These are phyloP conservation scores for Hippolais icterina DNA, from an alignment of 2,113 vertebrate species.

Conservation along the genomic window DNA sequence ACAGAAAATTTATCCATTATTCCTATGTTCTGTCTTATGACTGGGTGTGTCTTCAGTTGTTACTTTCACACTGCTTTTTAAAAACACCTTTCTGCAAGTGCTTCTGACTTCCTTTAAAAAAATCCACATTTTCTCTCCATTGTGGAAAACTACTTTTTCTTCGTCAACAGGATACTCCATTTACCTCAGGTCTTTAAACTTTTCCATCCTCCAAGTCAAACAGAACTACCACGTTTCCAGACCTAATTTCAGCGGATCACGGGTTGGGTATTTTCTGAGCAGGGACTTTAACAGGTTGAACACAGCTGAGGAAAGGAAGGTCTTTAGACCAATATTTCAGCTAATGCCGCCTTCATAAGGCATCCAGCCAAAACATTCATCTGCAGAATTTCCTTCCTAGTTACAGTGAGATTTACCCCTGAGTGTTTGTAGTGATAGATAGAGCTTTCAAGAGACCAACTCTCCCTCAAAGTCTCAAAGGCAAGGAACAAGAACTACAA, in stretches of 20 bases:
- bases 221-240: neutral
- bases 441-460: neutral
- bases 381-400: conserved; percentile 50
- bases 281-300: conserved; percentile 10
- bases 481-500: neutral
- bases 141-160: neutral
- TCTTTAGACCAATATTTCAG: conserved; percentile 46
- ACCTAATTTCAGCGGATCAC: neutral
- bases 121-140: neutral
- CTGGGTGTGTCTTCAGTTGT: neutral
- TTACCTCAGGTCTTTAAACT: neutral
- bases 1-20: neutral
- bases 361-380: conserved; percentile 41
- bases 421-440: conserved; percentile 29
- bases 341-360: conserved; percentile 31
- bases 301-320: conserved; percentile 27
- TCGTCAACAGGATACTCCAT: neutral
- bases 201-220: neutral
- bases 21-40: neutral
- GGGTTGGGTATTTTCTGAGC: neutral
- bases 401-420: conserved; percentile 19
- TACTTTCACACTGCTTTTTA: neutral
- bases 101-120: neutral
- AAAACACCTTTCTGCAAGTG: neutral
- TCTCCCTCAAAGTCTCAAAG: conserved; percentile 39